phyloP scores from a whole-genome alignment of 2,797 vertebrate species.

The Molothrus aeneus region DNA sequence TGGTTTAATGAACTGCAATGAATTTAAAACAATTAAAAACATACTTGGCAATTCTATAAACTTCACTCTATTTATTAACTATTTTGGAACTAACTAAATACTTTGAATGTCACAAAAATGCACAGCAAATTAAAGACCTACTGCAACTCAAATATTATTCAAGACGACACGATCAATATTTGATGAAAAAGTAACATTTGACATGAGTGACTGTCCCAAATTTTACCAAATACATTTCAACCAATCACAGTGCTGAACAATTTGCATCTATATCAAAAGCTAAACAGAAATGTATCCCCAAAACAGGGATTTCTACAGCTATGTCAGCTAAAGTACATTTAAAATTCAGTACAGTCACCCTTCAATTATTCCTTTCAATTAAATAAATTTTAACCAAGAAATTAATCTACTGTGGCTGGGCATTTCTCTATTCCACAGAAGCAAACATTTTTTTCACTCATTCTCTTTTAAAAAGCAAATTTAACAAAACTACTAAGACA shows the following conservation, averaged over 20 bases:
- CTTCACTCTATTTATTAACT: neutral
- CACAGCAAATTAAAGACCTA: neutral
- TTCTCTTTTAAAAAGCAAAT: constrained; percentile 37
- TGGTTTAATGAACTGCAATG: neutral
- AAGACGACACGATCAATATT: constrained; percentile 31
- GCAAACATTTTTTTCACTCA: constrained; percentile 24
- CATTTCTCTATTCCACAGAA: neutral
- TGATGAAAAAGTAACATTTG: constrained; percentile 48
- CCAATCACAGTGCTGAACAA: constrained; percentile 21
- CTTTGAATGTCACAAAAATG: neutral
- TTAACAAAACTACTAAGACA: constrained; percentile 45
- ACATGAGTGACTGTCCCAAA: constrained; percentile 52
- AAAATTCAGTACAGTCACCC: constrained; percentile 24
- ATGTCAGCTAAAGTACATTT: neutral
- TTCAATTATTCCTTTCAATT: constrained; percentile 45
- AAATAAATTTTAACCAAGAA: constrained; percentile 45
- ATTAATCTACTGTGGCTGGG: constrained; percentile 34
- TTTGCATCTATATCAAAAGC: constrained; percentile 39
- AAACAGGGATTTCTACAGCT: constrained; percentile 30
- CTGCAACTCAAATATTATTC: constrained; percentile 10
- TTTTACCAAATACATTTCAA: constrained; percentile 41
- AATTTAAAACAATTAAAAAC: constrained; percentile 52
- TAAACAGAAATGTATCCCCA: constrained; percentile 6
- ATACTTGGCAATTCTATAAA: neutral
- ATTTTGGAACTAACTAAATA: neutral